Evolutionary conservation across 2,888 invertebrate genomes (phyloP).

Genomic region (Drosophila nr. fundita): DNA sequence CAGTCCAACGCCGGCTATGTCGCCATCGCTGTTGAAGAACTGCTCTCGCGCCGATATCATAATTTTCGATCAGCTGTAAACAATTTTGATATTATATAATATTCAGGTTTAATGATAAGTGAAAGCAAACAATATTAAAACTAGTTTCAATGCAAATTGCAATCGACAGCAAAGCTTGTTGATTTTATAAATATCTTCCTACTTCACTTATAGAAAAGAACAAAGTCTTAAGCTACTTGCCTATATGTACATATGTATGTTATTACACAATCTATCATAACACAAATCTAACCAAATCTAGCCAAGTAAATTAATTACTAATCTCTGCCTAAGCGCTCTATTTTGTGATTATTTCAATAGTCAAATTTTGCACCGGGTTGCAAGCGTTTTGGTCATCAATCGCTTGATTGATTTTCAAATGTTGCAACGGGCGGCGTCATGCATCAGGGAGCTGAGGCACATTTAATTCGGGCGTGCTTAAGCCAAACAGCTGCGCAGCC

Average conservation of each 20-base stretch:
- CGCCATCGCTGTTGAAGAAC: constrained; percentile 68
- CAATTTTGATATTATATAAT: not conserved
- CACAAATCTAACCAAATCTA: not conserved
- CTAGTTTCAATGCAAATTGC: not conserved
- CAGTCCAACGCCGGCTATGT: constrained; percentile 66
- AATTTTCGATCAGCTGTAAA: constrained; percentile 52
- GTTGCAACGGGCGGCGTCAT: constrained; percentile 48
- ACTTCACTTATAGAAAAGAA: not conserved
- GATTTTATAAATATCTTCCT: not conserved
- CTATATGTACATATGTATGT: not conserved
- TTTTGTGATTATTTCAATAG: not conserved
- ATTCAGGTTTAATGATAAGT: not conserved
- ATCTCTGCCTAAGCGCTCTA: not conserved
- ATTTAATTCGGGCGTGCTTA: constrained; percentile 19
- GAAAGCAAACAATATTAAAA: not conserved
- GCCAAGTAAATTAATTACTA: not conserved
- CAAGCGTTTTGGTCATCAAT: constrained; percentile 8
- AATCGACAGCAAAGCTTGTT: not conserved
- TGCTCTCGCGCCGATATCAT: constrained; percentile 80
- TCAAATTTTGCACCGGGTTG: not conserved
- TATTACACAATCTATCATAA: not conserved
- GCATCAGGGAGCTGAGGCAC: constrained; percentile 44
- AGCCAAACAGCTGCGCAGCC: constrained; percentile 11
- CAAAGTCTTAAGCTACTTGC: not conserved
- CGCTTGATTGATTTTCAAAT: constrained; percentile 48